Conservation (phyloP, 2,113 vertebrate species). For the Phalacrocorax pelagicus region DNA sequence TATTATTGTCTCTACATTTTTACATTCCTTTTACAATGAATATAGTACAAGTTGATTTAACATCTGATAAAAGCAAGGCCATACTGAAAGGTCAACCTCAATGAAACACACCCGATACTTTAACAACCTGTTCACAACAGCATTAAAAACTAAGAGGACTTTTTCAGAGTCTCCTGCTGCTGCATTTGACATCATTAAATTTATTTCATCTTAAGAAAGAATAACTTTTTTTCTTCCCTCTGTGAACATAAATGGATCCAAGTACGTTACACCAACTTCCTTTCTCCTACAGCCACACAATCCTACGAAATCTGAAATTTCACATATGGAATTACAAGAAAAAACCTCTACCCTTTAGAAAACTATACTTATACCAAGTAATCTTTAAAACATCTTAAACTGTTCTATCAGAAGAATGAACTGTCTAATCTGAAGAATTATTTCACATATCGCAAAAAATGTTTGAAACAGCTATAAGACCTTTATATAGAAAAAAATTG, state of each 20-base stretch:
- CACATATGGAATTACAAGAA: neutral
- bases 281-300: neutral
- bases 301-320: neutral
- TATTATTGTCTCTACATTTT: neutral
- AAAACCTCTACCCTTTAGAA: neutral
- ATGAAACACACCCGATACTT: neutral
- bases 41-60: neutral
- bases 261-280: neutral
- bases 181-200: neutral
- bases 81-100: neutral
- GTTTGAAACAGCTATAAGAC: neutral
- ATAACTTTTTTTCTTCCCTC: neutral
- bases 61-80: neutral
- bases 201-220: neutral
- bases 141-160: neutral
- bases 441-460: neutral
- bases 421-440: neutral
- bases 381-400: neutral
- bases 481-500: neutral
- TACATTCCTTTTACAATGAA: neutral
- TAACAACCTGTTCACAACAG: neutral
- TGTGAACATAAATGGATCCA: neutral
- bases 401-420: neutral
- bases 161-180: neutral
- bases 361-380: neutral